Evolutionary conservation across 30 jellyfish, hydroid and myxozoan species (phyloP), one percentile per base, ranked within the genome.

Genomic region (Chrysaora quinquecirrha): DNA sequence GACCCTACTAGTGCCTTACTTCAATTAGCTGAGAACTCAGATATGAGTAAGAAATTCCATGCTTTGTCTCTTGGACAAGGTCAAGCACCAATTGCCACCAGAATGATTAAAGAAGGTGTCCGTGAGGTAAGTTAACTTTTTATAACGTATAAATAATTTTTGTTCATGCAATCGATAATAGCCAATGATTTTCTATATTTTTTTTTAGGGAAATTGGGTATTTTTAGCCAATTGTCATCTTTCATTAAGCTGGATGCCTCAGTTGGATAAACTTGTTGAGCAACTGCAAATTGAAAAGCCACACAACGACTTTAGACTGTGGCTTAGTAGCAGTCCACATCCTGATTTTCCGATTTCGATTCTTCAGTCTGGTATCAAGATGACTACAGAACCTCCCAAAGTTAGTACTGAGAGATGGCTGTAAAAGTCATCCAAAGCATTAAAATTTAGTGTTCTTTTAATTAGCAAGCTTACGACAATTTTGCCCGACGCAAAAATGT

Each of bases 41-140:
- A 80, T 29, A 93, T 93, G 98, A 86, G 89, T 83, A 93, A 72
- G 30, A 95, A 94, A 27, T 93, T 93, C 84, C 98, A 93, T 54
- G 96, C 97, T 14, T 66, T 93, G n/a, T 93, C 98, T 18, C 97
- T 93, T 23, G 98, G 98, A 11, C 98, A 93, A 83, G 98, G 98
- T 1, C 98, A 93, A 78, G 98, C 98, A 23, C 98, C 98, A 7
- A 93, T 93, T 34, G 98, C 98, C 18, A 93, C 98, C 3, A 74
- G 98, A 47, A 93, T 93, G 98, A 87, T 93, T 78, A 93, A 93
- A 61, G 98, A 93, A 73, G 98, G 98, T 21, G 98, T 93, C 6
- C 95, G 87, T 32, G 98, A 93, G 80, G 96, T 87, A 70, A 19
- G 64, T 21, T 31, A n/a, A n/a, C n/a, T n/a, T n/a, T n/a, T n/a